These are phyloP conservation scores for Burhinus bistriatus DNA, from an alignment of 2,113 vertebrate genomes.

Conservation along the genomic window DNA sequence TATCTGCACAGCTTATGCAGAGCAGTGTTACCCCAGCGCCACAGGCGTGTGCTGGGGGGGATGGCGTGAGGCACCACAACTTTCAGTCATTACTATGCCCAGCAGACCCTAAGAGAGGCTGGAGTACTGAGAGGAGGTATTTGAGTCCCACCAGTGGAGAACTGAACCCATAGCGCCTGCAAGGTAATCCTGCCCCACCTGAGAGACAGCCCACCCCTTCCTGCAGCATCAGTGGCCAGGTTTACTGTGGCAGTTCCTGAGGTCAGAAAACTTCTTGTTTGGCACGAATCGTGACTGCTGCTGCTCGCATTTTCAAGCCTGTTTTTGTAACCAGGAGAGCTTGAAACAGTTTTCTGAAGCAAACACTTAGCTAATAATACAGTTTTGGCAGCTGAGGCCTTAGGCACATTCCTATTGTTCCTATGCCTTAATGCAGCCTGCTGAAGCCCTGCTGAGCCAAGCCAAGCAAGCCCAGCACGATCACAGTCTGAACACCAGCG, in stretches of 20 bases:
- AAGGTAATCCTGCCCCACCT: neutral
- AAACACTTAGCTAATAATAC: neutral
- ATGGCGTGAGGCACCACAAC: neutral
- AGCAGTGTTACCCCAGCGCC: neutral
- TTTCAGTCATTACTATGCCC: neutral
- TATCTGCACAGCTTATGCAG: neutral
- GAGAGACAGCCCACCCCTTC: neutral
- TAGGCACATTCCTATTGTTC: neutral
- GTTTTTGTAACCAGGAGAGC: neutral
- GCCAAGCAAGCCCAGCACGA: neutral
- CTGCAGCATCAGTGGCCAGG: neutral
- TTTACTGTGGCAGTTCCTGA: neutral
- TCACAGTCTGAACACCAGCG: neutral
- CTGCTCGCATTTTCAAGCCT: neutral
- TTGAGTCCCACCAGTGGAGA: neutral
- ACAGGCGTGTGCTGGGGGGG: fast-evolving
- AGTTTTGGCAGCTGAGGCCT: neutral
- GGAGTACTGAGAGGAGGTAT: neutral
- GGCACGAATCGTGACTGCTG: neutral
- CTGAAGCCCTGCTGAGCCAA: neutral
- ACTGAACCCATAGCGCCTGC: neutral
- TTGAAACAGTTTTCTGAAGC: neutral
- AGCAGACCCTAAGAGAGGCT: neutral
- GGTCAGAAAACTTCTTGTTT: neutral
- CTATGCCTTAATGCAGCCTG: neutral